Base-by-base conservation (phyloP, 1,140 invertebrate species). In the Alviniconcha marisindica region DNA sequence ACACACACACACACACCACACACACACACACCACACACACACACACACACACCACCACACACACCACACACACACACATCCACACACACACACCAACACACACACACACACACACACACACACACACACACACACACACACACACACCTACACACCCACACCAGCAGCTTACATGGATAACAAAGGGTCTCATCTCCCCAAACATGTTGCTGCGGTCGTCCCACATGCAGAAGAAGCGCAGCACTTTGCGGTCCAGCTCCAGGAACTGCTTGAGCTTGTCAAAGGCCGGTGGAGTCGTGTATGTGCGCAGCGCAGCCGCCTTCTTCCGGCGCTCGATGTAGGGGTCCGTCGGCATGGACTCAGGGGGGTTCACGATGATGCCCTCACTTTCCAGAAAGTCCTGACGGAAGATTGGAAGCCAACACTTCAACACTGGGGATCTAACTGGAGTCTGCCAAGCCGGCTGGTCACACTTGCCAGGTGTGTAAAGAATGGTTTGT, bases 311-410 rank as follows among this genome's bases (percentile, higher is more conserved):
- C 14, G 90, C 90, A 5, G 90, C 90, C 18, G 89, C 89, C 44
- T 90, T 85, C 69, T 87, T 89, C n/a, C 93, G 85, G 40, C 91
- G 89, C 90, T 94, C 89, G 24, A 93, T 94, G 89, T 97, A 96
- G 0, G 95, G 95, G 93, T 97, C 97, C 15, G 92, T 90, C 0
- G 96, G 96, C 48, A 96, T 89, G 40, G 94, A 93, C 91, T 97
- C 96, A 31, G 95, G 93, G n/a, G 95, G 94, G 63, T 95, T 95
- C 1, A 98, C 91, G 69, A 96, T 95, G 44, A 98, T 94, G 10
- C 97, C 97, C 93, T 97, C 96, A 89, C 96, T 97, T 80, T 94
- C 95, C 88, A 98, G 91, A 94, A 96, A 97, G 93, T 97, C 95
- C 95, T 96, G 90, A 42, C 78, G 91, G 96, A n/a, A n/a, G n/a